Conservation (phyloP, 2,797 vertebrate species). For the Mus spretus region DNA sequence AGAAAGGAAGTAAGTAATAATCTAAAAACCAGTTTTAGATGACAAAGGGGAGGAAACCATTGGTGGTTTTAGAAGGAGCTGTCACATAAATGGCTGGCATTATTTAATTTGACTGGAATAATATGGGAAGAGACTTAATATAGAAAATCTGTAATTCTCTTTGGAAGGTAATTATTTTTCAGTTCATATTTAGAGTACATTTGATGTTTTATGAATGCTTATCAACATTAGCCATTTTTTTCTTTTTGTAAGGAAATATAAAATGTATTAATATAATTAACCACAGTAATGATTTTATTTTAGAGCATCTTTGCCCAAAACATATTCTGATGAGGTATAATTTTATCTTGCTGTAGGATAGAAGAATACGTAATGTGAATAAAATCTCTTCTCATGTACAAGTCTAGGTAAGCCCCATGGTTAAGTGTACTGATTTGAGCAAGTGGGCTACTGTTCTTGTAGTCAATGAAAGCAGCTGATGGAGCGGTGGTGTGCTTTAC, state of each 20-base stretch:
- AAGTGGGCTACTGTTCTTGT: background rate
- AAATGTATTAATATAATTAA: slow-evolving; percentile 76
- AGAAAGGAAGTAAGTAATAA: slow-evolving; percentile 52
- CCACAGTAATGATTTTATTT: slow-evolving; percentile 76
- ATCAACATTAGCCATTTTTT: slow-evolving; percentile 76
- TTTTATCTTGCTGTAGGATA: slow-evolving; percentile 50
- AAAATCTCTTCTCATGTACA: background rate
- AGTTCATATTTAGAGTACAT: slow-evolving; percentile 63
- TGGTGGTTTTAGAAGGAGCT: slow-evolving; percentile 14
- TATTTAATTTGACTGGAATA: slow-evolving; percentile 47
- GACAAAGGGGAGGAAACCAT: slow-evolving; percentile 18
- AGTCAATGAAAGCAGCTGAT: slow-evolving; percentile 50
- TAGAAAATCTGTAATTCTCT: background rate
- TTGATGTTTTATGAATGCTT: slow-evolving; percentile 72
- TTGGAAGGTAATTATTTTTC: slow-evolving; percentile 73
- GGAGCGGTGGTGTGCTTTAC: slow-evolving; percentile 36
- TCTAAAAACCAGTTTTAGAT: slow-evolving; percentile 48
- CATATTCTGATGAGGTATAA: slow-evolving; percentile 64
- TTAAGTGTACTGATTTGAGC: slow-evolving; percentile 9
- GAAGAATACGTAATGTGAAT: slow-evolving; percentile 32
- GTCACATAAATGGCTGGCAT: slow-evolving; percentile 26
- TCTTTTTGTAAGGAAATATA: slow-evolving; percentile 75
- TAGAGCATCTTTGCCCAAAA: slow-evolving; percentile 68
- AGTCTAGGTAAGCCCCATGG: slow-evolving; percentile 10
- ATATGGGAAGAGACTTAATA: slow-evolving; percentile 42